Conservation (phyloP, 2,888 invertebrate genomes). For the Lasioglossum villosulum region DNA sequence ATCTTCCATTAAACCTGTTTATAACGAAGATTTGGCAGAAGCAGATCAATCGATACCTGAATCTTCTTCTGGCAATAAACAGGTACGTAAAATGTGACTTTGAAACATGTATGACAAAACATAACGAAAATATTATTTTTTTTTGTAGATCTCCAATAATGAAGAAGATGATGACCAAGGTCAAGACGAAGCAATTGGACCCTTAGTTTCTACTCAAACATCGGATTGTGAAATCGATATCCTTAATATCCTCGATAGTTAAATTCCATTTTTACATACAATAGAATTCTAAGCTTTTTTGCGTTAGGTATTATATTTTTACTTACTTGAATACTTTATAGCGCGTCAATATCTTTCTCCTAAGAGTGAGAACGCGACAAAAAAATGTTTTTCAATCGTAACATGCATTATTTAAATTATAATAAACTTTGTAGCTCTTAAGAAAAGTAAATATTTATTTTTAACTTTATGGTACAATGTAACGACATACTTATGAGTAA, state of each 20-base stretch:
- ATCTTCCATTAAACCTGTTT: conserved; percentile 74
- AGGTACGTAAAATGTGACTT: conserved; percentile 64
- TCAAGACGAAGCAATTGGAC: conserved; percentile 61
- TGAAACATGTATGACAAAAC: neutral
- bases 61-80: conserved; percentile 76
- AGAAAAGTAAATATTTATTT: conserved; percentile 81
- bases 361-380: neutral
- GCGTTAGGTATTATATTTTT: conserved; percentile 14
- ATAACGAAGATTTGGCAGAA: conserved; percentile 92
- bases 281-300: neutral
- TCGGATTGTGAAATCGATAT: conserved; percentile 63
- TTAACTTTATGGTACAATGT: conserved; percentile 66
- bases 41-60: conserved; percentile 90
- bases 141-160: conserved; percentile 53
- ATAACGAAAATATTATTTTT: neutral
- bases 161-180: conserved; percentile 66
- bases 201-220: conserved; percentile 50
- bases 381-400: conserved; percentile 3
- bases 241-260: conserved; percentile 37
- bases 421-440: conserved; percentile 58
- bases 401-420: conserved; percentile 13
- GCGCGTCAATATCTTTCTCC: neutral
- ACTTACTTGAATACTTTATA: conserved; percentile 18
- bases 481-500: conserved; percentile 67
- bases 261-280: neutral